Evolutionary conservation across 1,140 invertebrate genomes (phyloP).

Genomic region (Ephestia elutella): DNA sequence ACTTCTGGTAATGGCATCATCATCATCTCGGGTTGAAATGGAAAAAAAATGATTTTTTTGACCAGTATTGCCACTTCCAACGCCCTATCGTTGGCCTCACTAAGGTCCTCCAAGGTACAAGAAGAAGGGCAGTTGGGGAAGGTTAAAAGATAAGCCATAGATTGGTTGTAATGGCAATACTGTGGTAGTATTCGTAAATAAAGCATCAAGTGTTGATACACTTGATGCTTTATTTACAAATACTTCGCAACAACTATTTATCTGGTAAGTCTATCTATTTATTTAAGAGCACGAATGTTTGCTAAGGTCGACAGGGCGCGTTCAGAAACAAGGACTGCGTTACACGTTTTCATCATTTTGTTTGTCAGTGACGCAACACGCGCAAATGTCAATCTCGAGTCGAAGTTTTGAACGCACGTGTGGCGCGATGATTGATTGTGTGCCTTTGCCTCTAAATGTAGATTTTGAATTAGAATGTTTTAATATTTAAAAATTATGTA

Average conservation of each 20-base stretch:
- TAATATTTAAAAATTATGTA: slow-evolving; percentile 3
- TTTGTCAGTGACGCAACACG: slow-evolving; percentile 25
- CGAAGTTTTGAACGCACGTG: slow-evolving; percentile 17
- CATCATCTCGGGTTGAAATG: no score
- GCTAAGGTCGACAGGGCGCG: slow-evolving; percentile 12
- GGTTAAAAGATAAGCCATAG: no score
- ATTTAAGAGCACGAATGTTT: slow-evolving; percentile 22
- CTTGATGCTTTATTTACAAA: background rate
- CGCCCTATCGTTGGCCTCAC: no score
- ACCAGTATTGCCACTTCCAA: no score
- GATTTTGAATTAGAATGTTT: slow-evolving; percentile 15
- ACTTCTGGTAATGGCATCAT: no score
- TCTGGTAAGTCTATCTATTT: slow-evolving; percentile 14
- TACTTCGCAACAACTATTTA: background rate
- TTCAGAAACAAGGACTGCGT: slow-evolving; percentile 17
- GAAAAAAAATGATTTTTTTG: no score
- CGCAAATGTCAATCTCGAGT: slow-evolving; percentile 26
- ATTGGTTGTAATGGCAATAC: no score
- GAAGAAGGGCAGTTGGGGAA: no score
- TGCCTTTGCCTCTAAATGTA: slow-evolving; percentile 7
- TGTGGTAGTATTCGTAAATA: no score
- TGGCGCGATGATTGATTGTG: slow-evolving; percentile 26
- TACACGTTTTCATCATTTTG: slow-evolving; percentile 34
- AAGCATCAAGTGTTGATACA: no score
- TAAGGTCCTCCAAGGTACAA: no score